Evolutionary conservation across 2,888 invertebrate species (phyloP), one percentile per base, ranked within the genome.

Genomic region (Smittia sp.): DNA sequence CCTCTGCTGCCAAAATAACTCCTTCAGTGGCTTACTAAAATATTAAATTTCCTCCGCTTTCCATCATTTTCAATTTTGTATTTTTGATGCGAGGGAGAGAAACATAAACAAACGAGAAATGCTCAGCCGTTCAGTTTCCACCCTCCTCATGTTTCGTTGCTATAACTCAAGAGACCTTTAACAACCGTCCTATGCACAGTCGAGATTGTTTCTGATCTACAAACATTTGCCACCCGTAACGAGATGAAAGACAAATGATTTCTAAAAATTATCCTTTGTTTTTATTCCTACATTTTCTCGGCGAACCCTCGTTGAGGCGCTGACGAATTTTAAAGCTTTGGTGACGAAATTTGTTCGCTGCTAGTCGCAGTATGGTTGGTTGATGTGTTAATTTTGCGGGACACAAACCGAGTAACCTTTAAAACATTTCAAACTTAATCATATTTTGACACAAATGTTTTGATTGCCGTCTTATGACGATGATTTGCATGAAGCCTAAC

Each of bases 21-120:
- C n/a, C n/a, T n/a, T n/a, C n/a, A n/a, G n/a, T n/a, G n/a, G n/a
- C n/a, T n/a, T n/a, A n/a, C 54, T 70, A 70, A 52, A 25, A 70
- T 70, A 70, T 70, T 70, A 70, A 70, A 70, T 70, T 70, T 70
- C 69, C 69, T 70, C 22, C n/a, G n/a, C 58, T 18, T n/a, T 1
- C 18, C 46, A 46, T 46, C 11, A 46, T 15, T 46, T 32, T 46
- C 2, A 58, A 58, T 22, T 58, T 22, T 22, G n/a, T 22, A 46
- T 38, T 38, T 38, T 9, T 38, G 38, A 38, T 52, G 39, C 15
- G 11, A 22, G 58, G 58, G 58, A 22, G 58, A 58, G 22, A 58
- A 58, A 58, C 22, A 58, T 58, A 2, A 58, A 58, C 9, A 20
- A 58, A 58, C 20, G 22, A 58, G 58, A 58, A 58, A 22, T 22